These are phyloP conservation scores for Ctenoplectra terminalis DNA, from an alignment of 1,140 invertebrate species.

Conservation along the genomic window DNA sequence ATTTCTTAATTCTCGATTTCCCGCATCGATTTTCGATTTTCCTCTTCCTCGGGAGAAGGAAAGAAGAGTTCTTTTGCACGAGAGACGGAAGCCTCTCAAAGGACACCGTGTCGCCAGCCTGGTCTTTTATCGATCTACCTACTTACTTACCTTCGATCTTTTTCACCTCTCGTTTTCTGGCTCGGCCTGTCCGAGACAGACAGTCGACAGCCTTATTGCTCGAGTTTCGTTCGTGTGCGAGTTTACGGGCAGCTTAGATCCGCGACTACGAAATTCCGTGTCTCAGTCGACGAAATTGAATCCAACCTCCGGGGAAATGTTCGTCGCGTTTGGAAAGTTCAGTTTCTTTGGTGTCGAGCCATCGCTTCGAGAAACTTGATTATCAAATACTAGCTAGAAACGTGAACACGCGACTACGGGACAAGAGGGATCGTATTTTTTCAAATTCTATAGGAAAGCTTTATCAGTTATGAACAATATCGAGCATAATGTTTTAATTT, in stretches of 20 bases:
- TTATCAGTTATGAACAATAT: too few species aligned
- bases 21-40: conserved; percentile 25
- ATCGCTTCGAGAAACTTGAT: conserved; percentile 68
- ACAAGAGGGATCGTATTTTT: not conserved
- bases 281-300: conserved; percentile 76
- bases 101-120: too few species aligned
- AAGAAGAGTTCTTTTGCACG: not conserved
- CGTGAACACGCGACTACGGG: not conserved
- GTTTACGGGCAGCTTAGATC: conserved; percentile 70
- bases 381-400: conserved; percentile 56
- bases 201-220: too few species aligned
- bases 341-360: conserved; percentile 17
- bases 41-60: too few species aligned
- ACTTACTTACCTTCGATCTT: not conserved
- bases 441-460: not conserved
- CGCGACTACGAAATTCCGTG: conserved; percentile 70
- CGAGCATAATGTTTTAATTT: too few species aligned
- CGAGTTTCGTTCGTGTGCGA: conserved; percentile 66
- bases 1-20: conserved; percentile 43
- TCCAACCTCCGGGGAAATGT: conserved; percentile 75
- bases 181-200: conserved; percentile 28
- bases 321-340: conserved; percentile 57
- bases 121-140: conserved; percentile 23
- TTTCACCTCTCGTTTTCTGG: too few species aligned
- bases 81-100: not conserved